Conservation (phyloP, 2,113 vertebrate genomes). For the Coturnix japonica region DNA sequence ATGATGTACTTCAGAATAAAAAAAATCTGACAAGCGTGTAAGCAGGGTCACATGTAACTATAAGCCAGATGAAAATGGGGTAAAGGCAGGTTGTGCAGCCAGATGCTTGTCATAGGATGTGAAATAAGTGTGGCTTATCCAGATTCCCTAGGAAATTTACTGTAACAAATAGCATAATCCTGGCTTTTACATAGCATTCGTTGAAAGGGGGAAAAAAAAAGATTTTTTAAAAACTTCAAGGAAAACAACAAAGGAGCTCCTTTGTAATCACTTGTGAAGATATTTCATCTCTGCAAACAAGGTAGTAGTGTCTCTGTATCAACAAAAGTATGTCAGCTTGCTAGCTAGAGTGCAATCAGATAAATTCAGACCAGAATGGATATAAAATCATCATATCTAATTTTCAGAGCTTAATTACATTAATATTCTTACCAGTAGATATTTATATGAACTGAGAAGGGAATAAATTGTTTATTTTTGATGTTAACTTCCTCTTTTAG, state of each 20-base stretch:
- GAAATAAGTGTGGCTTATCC: neutral
- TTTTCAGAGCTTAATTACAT: neutral
- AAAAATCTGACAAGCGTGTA: constrained; percentile 37
- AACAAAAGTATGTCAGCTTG: neutral
- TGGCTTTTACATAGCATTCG: neutral
- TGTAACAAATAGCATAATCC: rapidly evolving
- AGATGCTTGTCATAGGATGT: neutral
- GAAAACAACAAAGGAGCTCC: neutral
- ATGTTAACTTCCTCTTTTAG: neutral
- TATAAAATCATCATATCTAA: neutral
- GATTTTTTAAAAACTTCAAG: neutral
- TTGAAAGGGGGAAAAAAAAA: neutral
- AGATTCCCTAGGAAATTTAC: neutral
- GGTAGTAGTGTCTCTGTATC: neutral
- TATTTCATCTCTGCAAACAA: neutral
- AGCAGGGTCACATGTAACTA: neutral
- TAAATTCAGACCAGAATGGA: constrained; percentile 20
- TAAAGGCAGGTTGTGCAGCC: neutral
- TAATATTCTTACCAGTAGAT: neutral
- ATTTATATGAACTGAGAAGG: neutral
- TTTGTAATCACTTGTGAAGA: neutral
- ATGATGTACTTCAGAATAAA: constrained; percentile 29
- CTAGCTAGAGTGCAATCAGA: neutral
- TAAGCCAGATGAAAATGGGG: constrained; percentile 14
- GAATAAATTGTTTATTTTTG: neutral